phyloP scores from a whole-genome alignment of 2,888 invertebrate genomes.

The Altica lythri region DNA sequence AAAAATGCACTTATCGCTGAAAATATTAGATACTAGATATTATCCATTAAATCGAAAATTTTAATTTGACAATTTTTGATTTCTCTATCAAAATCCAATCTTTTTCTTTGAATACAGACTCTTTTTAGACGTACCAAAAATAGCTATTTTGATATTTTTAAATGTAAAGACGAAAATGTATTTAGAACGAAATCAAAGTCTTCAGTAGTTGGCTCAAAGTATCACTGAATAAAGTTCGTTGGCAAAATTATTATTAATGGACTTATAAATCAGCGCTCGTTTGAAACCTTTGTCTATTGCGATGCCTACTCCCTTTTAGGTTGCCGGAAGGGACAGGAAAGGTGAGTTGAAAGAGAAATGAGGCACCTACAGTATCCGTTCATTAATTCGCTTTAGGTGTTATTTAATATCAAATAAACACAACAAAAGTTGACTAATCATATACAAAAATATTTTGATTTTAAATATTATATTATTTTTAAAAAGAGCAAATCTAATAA shows the following conservation, averaged over 20 bases:
- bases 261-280: conserved; percentile 12
- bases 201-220: neutral
- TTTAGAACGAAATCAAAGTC: neutral
- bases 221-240: neutral
- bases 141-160: neutral
- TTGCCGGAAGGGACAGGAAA: conserved; percentile 8
- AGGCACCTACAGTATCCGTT: neutral
- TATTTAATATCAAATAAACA: conserved; percentile 4
- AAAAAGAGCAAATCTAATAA: too few relatives aligned
- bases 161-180: neutral
- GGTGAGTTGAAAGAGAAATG: conserved; percentile 4
- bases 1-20: too few relatives aligned
- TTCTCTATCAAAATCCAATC: too few relatives aligned
- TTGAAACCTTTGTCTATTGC: conserved; percentile 11
- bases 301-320: neutral
- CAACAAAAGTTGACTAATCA: too few relatives aligned
- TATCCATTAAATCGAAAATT: too few relatives aligned
- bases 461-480: too few relatives aligned
- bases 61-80: too few relatives aligned
- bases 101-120: too few relatives aligned
- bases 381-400: neutral
- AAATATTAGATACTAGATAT: too few relatives aligned
- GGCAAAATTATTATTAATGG: conserved; percentile 11
- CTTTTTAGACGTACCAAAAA: too few relatives aligned
- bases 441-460: too few relatives aligned